Evolutionary conservation across 2,888 invertebrate genomes (phyloP), one percentile per base, ranked within the genome.

Genomic region (Chrysolina oricalcia): DNA sequence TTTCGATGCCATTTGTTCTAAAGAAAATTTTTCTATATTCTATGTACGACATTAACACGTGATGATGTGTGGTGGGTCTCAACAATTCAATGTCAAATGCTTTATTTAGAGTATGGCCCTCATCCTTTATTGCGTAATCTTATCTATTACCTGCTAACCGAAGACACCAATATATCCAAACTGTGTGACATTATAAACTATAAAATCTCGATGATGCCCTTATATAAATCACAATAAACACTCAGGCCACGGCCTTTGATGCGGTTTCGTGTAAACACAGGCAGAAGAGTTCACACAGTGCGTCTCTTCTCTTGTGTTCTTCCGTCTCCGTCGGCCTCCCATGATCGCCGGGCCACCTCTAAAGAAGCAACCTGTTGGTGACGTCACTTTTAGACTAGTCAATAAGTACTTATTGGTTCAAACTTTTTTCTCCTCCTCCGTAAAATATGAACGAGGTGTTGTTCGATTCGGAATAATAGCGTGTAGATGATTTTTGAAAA

Each of bases 301-400:
- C 73, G 70, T 67, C n/a, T 56, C 50, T 40, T 21, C 23, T 73
- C 41, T 59, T 8, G 35, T 78, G 74, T 75, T 77, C 74, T 76
- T 73, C 67, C 65, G 66, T 78, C 77, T 76, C 43, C 70, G 73
- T 74, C 73, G 80, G 85, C 84, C 85, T 85, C 82, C 86, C 86
- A 83, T 84, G 85, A 83, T 84, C 84, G 85, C 81, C 76, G 84
- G 84, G 83, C 87, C 87, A 86, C 87, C 87, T 83, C 85, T 80
- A 84, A 83, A 84, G 70, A 81, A 82, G 79, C 85, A 85, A 85
- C 87, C 87, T 85, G 87, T 86, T 85, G 83, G 84, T 86, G 87
- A 87, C 87, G 87, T 87, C 86, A 87, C 80, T 76, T 77, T n/a
- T n/a, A n/a, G n/a, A n/a, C n/a, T n/a, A n/a, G n/a, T n/a, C n/a